Base-by-base conservation (phyloP, 2,888 invertebrate species). In the Amphipyra berbera region DNA sequence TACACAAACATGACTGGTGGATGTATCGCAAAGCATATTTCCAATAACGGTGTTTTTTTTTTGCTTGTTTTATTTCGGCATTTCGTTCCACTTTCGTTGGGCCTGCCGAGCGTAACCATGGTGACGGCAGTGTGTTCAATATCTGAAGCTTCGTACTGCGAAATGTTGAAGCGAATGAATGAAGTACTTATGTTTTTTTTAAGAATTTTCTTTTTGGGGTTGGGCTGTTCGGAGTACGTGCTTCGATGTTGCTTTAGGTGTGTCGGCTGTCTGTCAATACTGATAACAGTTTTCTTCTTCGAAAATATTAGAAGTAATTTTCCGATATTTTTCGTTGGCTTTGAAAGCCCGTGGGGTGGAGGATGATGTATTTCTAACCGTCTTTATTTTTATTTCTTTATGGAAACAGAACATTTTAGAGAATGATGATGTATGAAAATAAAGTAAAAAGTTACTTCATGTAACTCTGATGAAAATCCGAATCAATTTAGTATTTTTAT, bases 1-100 rank as follows among this genome's bases (percentile, higher is more conserved):
- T 54, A 59, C 42, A 56, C 45, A 54, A 63, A 61, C 62, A 58
- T 71, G 60, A 66, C 57, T 38, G 33, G 44, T 57, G 8, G 49
- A 60, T 52, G 72, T 67, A 69, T 79, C 62, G 72, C 66, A 57
- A 73, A 73, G 62, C 69, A 81, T 82, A 80, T 82, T 82, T 73
- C 79, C 82, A 81, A 80, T 86, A 84, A 83, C 83, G 83, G 86
- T 78, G 78, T 65, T 82, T 76, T 82, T n/a, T n/a, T 76, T 83
- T 85, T 77, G 82, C 75, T 81, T 75, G 80, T 82, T 83, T 82
- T 82, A 84, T 87, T 89, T 88, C 68, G 86, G 76, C 81, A 74
- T 76, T 89, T 86, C 88, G 93, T 90, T 91, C 90, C 90, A 93
- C 92, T 93, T 90, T 93, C 89, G 82, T 83, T 85, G 81, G 81